Evolutionary conservation across 2,113 vertebrate species (phyloP).

Genomic region (Phylloscopus trochilus): DNA sequence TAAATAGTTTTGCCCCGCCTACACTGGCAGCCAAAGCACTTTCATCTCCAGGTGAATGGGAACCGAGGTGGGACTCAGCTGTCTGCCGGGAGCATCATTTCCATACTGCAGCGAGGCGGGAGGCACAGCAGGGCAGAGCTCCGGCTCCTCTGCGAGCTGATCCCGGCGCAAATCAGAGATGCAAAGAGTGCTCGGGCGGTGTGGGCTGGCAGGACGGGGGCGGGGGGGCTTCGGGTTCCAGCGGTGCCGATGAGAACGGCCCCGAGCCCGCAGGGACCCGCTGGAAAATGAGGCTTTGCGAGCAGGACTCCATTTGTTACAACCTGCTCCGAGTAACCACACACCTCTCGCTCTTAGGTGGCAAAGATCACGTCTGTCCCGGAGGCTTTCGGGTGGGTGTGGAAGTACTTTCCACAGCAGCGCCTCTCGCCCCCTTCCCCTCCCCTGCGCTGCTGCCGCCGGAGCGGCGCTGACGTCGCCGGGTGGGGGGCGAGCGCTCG

Average conservation of each 20-base stretch:
- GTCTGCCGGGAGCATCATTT: slow-evolving; percentile 41
- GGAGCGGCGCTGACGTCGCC: neutral
- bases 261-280: neutral
- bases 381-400: neutral
- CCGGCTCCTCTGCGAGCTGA: neutral
- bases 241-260: neutral
- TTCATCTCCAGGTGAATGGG: slow-evolving; percentile 64
- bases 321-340: neutral
- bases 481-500: neutral
- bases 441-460: neutral
- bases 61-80: slow-evolving; percentile 38
- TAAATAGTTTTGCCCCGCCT: slow-evolving; percentile 53
- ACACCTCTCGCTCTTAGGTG: slow-evolving; percentile 9
- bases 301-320: neutral
- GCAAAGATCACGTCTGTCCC: neutral
- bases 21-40: slow-evolving; percentile 44
- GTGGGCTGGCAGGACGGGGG: neutral
- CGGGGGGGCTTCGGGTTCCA: fast-evolving
- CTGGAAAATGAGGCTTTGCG: neutral
- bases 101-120: neutral
- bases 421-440: neutral
- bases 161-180: neutral
- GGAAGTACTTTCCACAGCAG: neutral
- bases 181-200: neutral
- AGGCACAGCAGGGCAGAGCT: neutral